Conservation (phyloP, 2,888 invertebrate species). For the Cheilosia impressa region DNA sequence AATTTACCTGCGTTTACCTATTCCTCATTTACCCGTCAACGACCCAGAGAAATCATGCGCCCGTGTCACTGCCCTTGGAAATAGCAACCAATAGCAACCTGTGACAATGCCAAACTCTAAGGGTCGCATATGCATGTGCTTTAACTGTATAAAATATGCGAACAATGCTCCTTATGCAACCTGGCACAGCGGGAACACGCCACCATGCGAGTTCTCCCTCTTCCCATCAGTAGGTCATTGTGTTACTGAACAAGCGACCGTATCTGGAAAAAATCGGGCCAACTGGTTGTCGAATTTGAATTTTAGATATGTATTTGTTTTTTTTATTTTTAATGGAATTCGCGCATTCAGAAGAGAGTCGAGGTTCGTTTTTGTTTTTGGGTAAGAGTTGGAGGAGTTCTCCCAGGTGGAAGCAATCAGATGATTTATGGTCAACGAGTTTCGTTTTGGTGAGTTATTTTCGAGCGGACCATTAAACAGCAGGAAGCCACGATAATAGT, state of each 20-base stretch:
- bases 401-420: slow-evolving; percentile 66
- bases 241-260: slow-evolving; percentile 23
- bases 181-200: slow-evolving; percentile 27
- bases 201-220: background rate
- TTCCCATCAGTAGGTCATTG: slow-evolving; percentile 54
- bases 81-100: slow-evolving; percentile 6
- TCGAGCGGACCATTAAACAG: slow-evolving; percentile 50
- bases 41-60: too few relatives aligned
- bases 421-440: slow-evolving; percentile 66
- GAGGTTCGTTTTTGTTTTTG: background rate
- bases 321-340: background rate
- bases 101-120: slow-evolving; percentile 13
- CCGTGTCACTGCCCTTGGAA: slow-evolving; percentile 26
- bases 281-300: slow-evolving; percentile 61
- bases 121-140: slow-evolving; percentile 9
- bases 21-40: too few relatives aligned
- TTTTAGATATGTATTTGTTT: slow-evolving; percentile 58
- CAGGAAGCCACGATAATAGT: slow-evolving; percentile 47
- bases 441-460: slow-evolving; percentile 14
- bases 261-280: slow-evolving; percentile 52
- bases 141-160: slow-evolving; percentile 17
- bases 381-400: slow-evolving; percentile 15
- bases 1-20: too few relatives aligned
- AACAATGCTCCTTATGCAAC: slow-evolving; percentile 44
- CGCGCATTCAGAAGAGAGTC: background rate